A percentile compares a stretch with the other conserved stretches of the same genome.
phyloP scores from a whole-genome alignment of 2,797 vertebrate genomes.

The Bryconaethiops microstoma region DNA sequence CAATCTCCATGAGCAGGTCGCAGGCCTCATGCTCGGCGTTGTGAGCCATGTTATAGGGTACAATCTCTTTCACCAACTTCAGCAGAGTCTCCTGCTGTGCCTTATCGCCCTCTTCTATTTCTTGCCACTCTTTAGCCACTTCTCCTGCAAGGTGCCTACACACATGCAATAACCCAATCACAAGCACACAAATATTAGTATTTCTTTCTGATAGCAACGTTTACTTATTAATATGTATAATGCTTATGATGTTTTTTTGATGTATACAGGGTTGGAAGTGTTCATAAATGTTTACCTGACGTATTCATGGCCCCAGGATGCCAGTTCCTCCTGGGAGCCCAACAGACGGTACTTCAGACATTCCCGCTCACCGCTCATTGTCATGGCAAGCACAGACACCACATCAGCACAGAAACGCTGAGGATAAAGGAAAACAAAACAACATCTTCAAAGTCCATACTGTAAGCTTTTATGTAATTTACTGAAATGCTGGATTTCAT shows the following conservation, averaged over 20 bases:
- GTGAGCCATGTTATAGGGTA: constrained; percentile 98
- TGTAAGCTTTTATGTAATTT: background rate
- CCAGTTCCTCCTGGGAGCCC: constrained; percentile 95
- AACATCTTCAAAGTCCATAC: too few relatives aligned
- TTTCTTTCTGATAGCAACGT: background rate
- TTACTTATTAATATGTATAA: background rate
- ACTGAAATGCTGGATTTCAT: background rate
- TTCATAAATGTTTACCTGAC: constrained; percentile 82
- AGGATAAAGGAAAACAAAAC: background rate
- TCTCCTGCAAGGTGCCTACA: constrained; percentile 92
- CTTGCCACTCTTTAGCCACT: constrained; percentile 98
- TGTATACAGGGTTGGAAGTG: too few relatives aligned
- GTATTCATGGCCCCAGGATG: constrained; percentile 98
- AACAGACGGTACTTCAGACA: constrained; percentile 94
- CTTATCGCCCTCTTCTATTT: constrained; percentile 94
- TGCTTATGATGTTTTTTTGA: too few relatives aligned
- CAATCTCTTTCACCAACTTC: constrained; percentile 94
- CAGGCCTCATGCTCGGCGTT: constrained; percentile 98
- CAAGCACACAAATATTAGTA: background rate
- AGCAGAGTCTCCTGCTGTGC: constrained; percentile 90
- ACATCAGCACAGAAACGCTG: constrained; percentile 96
- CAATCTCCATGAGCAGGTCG: constrained; percentile 97
- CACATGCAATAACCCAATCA: background rate
- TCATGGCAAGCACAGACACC: constrained; percentile 97
- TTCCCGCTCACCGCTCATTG: constrained; percentile 96